phyloP scores from a whole-genome alignment of 2,113 vertebrate species.

The Eudyptes chrysolophus region DNA sequence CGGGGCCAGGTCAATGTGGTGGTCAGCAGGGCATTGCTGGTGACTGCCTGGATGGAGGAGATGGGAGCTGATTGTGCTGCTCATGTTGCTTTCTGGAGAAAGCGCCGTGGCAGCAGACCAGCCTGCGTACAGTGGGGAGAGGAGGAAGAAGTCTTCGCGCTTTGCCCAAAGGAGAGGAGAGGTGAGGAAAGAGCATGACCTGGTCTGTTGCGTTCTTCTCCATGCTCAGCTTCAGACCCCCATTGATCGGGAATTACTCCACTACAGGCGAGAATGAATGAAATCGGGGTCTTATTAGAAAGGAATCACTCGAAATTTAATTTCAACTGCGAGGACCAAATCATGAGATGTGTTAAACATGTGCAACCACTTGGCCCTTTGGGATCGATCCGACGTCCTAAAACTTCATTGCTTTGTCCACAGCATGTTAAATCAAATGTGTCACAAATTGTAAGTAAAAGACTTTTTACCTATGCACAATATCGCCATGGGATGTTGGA shows the following conservation, averaged over 20 bases:
- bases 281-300: not conserved
- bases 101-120: not conserved
- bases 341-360: not conserved
- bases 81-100: not conserved
- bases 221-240: not conserved
- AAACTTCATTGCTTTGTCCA: not conserved
- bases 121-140: rapidly evolving
- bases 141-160: rapidly evolving
- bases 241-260: not conserved
- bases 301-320: not conserved
- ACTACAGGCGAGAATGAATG: not conserved
- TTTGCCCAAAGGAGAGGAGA: not conserved
- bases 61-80: not conserved
- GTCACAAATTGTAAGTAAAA: not conserved
- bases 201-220: not conserved
- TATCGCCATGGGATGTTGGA: not conserved
- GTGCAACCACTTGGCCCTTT: not conserved
- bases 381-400: not conserved
- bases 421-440: not conserved
- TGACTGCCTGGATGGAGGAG: not conserved
- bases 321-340: not conserved
- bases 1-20: rapidly evolving
- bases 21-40: not conserved
- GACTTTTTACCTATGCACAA: not conserved
- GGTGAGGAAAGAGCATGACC: not conserved